Evolutionary conservation across 2,888 invertebrate genomes (phyloP), one percentile per base, ranked within the genome.

Genomic region (Periphyllus acericola): DNA sequence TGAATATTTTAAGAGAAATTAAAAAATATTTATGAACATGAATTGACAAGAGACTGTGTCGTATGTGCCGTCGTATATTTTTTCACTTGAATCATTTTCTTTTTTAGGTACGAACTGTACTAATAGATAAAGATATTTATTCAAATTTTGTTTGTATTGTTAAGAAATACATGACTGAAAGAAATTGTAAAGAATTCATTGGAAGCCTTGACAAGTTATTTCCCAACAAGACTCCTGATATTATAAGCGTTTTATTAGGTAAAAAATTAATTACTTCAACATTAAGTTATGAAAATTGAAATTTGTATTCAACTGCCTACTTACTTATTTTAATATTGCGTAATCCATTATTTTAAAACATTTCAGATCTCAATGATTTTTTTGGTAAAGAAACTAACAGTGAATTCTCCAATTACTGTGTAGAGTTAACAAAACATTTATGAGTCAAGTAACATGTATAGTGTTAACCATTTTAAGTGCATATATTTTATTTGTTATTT

Each of bases 191-290:
- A 4, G 60, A 87, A 60, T 81, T 87, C 19, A 81, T 81, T 52
- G 40, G 74, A 81, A 80, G 5, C 19, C 2, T 87, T 21, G 74
- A 87, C 17, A 60, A 80, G 11, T 80, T 87, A 46, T 81, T 87
- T 80, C 87, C 80, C 2, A 80, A 55, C 8, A 87, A 87, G 25
- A 74, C 71, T n/a, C 46, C 80, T 25, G 80, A 87, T 9, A 74
- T 87, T 66, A 81, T 74, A 25, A 52, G 46, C 66, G 11, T 87
- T 74, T 66, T 87, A 66, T 19, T 80, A 40, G 80, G 87, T 87
- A 81, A 66, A n/a, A 21, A 36, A 46, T 21, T 14, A 46, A 46
- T 14, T 46, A 36, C 36, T n/a, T 79, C 19, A 29, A 29, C 14
- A 46, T 78, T 32, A 40, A 34, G 17, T 34, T 34, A 34, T 25